These are phyloP conservation scores for Spheniscus humboldti DNA, from an alignment of 2,797 vertebrate species.

Conservation along the genomic window DNA sequence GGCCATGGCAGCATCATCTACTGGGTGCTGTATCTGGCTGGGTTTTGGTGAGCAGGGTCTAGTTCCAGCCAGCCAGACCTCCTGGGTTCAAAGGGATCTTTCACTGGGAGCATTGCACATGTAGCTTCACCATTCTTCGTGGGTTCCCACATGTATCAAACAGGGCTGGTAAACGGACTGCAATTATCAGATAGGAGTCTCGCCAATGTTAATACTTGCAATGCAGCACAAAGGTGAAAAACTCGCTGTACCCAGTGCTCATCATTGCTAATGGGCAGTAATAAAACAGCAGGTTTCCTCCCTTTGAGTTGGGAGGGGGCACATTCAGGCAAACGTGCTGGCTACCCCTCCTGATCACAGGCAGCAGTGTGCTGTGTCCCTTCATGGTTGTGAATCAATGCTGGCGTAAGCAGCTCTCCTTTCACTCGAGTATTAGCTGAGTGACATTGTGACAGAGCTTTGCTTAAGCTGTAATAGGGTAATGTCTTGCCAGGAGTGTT, in stretches of 20 bases:
- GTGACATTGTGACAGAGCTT: background rate
- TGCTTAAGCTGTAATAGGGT: background rate
- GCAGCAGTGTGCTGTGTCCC: background rate
- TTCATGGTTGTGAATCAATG: accelerated
- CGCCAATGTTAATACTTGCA: background rate
- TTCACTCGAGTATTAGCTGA: background rate
- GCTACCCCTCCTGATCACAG: background rate
- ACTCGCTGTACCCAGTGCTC: background rate
- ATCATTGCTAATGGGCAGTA: background rate
- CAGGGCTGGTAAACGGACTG: background rate
- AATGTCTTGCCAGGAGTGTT: background rate
- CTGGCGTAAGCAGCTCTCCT: background rate
- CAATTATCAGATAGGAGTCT: background rate
- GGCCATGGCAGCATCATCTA: background rate
- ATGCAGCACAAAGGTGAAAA: background rate
- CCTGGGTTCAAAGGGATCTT: background rate
- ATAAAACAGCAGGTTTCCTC: background rate
- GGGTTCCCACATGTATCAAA: background rate
- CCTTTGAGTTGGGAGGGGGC: background rate
- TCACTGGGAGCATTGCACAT: background rate
- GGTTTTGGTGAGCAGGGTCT: background rate
- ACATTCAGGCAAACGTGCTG: background rate
- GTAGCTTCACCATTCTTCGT: background rate
- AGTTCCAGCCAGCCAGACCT: background rate
- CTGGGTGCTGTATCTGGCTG: background rate